These are phyloP conservation scores for Dryobota labecula DNA, from an alignment of 2,888 invertebrate genomes.

Conservation along the genomic window DNA sequence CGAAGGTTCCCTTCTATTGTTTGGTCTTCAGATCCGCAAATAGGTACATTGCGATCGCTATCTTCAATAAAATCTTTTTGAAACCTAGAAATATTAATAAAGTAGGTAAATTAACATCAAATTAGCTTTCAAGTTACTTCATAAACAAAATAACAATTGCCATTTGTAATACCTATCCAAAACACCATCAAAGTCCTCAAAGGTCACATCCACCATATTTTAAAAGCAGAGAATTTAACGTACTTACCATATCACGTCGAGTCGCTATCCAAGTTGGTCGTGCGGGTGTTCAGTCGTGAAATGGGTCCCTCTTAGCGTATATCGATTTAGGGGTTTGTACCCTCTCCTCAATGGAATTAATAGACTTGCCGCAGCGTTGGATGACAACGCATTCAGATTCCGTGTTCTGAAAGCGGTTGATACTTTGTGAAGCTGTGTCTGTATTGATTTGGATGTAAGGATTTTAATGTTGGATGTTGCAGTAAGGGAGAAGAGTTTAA, in stretches of 20 bases:
- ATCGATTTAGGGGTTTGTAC: conserved; percentile 71
- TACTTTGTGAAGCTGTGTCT: conserved; percentile 55
- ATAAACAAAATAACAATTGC: background rate
- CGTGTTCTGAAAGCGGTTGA: conserved; percentile 54
- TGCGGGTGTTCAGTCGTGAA: conserved; percentile 73
- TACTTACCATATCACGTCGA: conserved; percentile 64
- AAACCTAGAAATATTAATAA: background rate
- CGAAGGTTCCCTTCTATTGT: background rate
- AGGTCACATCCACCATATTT: conserved; percentile 48
- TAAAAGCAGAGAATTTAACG: conserved; percentile 55
- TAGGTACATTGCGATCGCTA: background rate
- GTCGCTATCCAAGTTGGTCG: conserved; percentile 66
- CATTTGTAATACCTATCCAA: background rate
- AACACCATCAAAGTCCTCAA: conserved; percentile 20
- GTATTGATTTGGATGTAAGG: conserved; percentile 33
- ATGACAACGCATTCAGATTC: conserved; percentile 68
- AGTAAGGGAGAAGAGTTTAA: background rate
- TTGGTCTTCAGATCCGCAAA: background rate
- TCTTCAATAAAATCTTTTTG: background rate
- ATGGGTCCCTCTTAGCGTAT: conserved; percentile 73
- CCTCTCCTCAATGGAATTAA: conserved; percentile 67
- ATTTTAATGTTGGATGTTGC: conserved; percentile 4
- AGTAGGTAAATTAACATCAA: background rate
- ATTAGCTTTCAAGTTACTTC: background rate
- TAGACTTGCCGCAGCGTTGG: conserved; percentile 65